Evolutionary conservation across 2,888 invertebrate species (phyloP).

Genomic region (Steinernema hermaphroditum): DNA sequence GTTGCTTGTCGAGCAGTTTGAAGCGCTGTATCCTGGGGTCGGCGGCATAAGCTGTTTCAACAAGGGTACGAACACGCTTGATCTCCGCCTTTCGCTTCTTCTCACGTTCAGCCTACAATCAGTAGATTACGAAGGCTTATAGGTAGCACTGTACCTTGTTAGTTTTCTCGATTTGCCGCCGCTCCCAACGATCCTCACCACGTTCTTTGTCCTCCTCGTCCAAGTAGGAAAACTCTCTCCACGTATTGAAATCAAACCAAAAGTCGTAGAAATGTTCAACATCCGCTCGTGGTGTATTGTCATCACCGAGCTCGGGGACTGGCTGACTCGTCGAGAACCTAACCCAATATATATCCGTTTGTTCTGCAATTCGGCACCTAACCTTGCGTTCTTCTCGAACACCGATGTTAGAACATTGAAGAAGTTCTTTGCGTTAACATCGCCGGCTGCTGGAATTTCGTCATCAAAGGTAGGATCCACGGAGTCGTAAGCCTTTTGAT

Average conservation of each 20-base stretch:
- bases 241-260: constrained; percentile 94
- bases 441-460: constrained; percentile 74
- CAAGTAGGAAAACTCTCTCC: constrained; percentile 97
- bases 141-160: no score
- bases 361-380: background rate
- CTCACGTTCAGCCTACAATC: constrained; percentile 75
- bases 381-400: constrained; percentile 71
- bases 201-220: constrained; percentile 98
- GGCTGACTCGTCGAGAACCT: constrained; percentile 87
- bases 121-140: no score
- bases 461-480: constrained; percentile 94
- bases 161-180: constrained; percentile 96
- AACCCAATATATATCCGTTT: no score
- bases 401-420: constrained; percentile 71
- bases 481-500: constrained; percentile 89
- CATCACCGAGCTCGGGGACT: constrained; percentile 81
- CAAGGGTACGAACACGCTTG: constrained; percentile 83
- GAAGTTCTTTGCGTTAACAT: constrained; percentile 74
- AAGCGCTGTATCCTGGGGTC: constrained; percentile 91
- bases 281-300: constrained; percentile 78
- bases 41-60: constrained; percentile 88
- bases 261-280: constrained; percentile 94
- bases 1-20: constrained; percentile 71
- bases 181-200: constrained; percentile 90
- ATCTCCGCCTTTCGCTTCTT: constrained; percentile 96